Conservation (phyloP, 1,140 invertebrate species). For the Hyles vespertilio region DNA sequence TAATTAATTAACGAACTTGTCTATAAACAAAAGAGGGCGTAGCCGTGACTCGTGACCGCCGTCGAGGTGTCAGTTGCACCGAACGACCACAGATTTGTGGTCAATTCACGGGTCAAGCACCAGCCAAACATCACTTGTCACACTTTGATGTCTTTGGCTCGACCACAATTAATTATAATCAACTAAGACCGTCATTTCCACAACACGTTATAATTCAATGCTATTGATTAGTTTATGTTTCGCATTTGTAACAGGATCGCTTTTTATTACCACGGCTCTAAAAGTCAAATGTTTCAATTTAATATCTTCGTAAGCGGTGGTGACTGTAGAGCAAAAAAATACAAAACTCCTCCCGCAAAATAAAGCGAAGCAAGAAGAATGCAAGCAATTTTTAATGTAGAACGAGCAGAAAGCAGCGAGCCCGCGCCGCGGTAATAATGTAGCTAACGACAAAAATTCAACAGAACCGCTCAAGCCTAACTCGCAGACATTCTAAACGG, state of each 20-base stretch:
- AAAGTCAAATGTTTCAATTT: conserved; percentile 33
- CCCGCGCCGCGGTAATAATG: conserved; percentile 52
- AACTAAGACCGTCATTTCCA: conserved; percentile 14
- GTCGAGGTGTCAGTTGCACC: conserved; percentile 53
- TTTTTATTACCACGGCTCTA: neutral
- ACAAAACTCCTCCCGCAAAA: conserved; percentile 55
- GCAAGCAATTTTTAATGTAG: conserved; percentile 73
- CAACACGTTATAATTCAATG: neutral
- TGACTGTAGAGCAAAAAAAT: conserved; percentile 45
- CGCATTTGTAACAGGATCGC: neutral
- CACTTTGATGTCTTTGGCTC: conserved; percentile 24
- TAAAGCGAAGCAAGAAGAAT: conserved; percentile 66
- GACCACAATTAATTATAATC: conserved; percentile 33
- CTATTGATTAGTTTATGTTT: neutral
- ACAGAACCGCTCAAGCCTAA: conserved; percentile 33
- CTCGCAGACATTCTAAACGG: conserved; percentile 32
- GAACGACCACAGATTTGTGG: conserved; percentile 57
- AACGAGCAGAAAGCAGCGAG: conserved; percentile 45
- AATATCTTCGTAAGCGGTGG: conserved; percentile 43
- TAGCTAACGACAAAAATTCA: conserved; percentile 53
- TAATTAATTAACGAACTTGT: conserved; percentile 49
- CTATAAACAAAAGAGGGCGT: conserved; percentile 57
- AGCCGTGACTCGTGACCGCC: conserved; percentile 29
- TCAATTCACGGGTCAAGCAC: conserved; percentile 31
- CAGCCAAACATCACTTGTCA: conserved; percentile 29